Evolutionary conservation across 2,113 vertebrate species (phyloP).

Genomic region (Dendropsophus ebraccatus): DNA sequence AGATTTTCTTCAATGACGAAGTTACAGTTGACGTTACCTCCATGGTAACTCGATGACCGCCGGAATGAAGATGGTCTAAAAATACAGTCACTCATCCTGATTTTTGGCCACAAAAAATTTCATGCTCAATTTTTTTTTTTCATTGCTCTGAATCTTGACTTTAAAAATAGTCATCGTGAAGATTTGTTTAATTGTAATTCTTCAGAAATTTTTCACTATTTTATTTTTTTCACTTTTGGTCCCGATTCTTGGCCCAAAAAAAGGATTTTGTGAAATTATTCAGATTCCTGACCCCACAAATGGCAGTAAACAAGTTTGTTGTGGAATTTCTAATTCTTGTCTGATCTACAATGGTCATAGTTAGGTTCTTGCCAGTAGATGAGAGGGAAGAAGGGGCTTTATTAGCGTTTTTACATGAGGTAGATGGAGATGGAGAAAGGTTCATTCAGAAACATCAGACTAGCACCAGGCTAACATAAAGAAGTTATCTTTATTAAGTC

Average conservation of each 20-base stretch:
- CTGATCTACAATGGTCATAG: too few relatives aligned
- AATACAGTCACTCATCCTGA: not conserved
- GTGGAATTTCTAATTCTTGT: too few relatives aligned
- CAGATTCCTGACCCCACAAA: not conserved
- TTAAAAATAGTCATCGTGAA: not conserved
- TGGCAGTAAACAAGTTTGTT: not conserved
- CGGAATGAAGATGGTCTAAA: not conserved
- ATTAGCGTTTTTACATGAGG: too few relatives aligned
- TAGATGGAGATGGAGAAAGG: too few relatives aligned
- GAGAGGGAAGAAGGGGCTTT: too few relatives aligned
- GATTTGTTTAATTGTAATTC: not conserved
- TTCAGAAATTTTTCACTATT: too few relatives aligned
- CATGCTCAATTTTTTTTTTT: not conserved
- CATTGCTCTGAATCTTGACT: not conserved
- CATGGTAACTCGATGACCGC: not conserved
- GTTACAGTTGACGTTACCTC: not conserved
- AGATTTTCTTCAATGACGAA: not conserved
- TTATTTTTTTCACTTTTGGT: too few relatives aligned
- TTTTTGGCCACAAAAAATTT: not conserved
- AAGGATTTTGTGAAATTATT: not conserved
- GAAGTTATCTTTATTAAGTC: too few relatives aligned
- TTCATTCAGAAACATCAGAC: too few relatives aligned
- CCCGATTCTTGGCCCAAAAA: too few relatives aligned
- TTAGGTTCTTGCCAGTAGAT: too few relatives aligned
- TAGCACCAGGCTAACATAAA: too few relatives aligned